Evolutionary conservation across 2,113 vertebrate genomes (phyloP).

Genomic region (Lethenteron reissneri): DNA sequence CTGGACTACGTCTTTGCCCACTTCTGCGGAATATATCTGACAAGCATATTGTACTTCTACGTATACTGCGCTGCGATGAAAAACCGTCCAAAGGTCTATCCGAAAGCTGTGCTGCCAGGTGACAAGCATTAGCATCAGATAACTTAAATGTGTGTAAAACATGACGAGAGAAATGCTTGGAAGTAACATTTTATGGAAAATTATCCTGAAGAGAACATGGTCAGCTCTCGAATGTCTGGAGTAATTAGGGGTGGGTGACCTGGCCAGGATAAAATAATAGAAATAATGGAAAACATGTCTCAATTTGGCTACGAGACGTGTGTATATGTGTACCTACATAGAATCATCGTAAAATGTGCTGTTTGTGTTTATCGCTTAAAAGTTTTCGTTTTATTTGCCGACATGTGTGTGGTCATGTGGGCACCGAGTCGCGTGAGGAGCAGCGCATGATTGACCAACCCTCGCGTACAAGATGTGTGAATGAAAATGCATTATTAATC

Average conservation of each 20-base stretch:
- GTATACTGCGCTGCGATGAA: constrained; percentile 44
- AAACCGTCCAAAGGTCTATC: constrained; percentile 41
- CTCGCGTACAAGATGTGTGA: constrained; percentile 6
- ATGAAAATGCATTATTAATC: neutral
- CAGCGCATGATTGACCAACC: neutral
- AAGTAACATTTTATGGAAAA: no score
- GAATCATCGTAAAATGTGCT: no score
- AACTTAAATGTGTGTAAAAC: neutral
- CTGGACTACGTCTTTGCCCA: constrained; percentile 61
- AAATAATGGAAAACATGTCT: no score
- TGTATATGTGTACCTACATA: no score
- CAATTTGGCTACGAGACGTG: no score
- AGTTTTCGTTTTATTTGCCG: constrained; percentile 8
- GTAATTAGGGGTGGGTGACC: no score
- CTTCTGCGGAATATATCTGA: constrained; percentile 48
- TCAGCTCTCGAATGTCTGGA: no score
- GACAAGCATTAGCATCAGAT: constrained; percentile 9
- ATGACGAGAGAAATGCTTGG: no score
- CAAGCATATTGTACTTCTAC: constrained; percentile 52
- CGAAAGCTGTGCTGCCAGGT: constrained; percentile 51
- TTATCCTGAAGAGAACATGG: no score
- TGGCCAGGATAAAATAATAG: no score
- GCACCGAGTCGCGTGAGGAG: no score
- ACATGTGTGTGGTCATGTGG: neutral
- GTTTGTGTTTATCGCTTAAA: neutral